A percentile compares a stretch with the other conserved stretches of the same genome.
These are phyloP conservation scores for Hemiscyllium ocellatum DNA, from an alignment of 2,113 vertebrate species.

Conservation along the genomic window DNA sequence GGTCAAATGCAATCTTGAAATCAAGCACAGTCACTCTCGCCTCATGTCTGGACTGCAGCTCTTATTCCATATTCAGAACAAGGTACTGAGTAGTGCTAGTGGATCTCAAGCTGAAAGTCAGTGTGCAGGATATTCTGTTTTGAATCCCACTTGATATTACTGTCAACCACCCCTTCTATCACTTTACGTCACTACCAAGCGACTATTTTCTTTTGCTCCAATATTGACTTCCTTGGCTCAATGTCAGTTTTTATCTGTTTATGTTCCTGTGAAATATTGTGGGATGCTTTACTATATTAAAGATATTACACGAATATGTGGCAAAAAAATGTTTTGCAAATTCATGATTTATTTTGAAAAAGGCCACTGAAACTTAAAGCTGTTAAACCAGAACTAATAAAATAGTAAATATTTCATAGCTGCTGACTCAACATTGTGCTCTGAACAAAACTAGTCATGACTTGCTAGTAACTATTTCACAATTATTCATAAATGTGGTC, in stretches of 20 bases:
- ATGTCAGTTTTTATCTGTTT: not conserved
- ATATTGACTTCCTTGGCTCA: not conserved
- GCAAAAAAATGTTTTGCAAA: not conserved
- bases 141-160: no score
- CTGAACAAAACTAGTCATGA: not conserved
- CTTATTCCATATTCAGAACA: no score
- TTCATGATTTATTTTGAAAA: not conserved
- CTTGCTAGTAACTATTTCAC: constrained; percentile 1
- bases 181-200: no score
- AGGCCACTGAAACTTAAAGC: not conserved
- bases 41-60: no score
- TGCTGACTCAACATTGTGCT: not conserved
- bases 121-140: no score
- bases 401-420: constrained; percentile 18
- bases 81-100: no score
- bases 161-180: no score
- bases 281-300: not conserved
- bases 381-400: not conserved
- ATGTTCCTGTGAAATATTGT: not conserved
- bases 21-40: no score
- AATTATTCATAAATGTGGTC: not conserved
- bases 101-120: no score
- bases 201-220: not conserved
- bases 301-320: not conserved
- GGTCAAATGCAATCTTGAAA: no score